A percentile compares a stretch with the other conserved stretches of the same genome.
Evolutionary conservation across 2,113 vertebrate genomes (phyloP).

Genomic region (Saccopteryx leptura): DNA sequence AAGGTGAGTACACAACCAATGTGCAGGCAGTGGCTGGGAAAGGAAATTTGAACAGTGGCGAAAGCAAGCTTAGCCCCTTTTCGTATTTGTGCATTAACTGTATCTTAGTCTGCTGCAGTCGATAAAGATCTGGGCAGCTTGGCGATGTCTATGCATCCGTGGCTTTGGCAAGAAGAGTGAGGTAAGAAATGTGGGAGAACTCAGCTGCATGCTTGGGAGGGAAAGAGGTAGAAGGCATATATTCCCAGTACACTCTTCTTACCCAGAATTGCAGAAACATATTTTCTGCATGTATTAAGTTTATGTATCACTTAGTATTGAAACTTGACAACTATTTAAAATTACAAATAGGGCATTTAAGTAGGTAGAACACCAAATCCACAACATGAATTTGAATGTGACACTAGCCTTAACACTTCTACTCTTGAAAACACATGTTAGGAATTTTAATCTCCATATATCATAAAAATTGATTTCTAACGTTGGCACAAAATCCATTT

Average conservation of each 20-base stretch:
- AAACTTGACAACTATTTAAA: background rate
- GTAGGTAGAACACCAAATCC: background rate
- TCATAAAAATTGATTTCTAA: constrained; percentile 46
- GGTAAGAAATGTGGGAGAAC: background rate
- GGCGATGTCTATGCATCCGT: background rate
- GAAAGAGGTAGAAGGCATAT: background rate
- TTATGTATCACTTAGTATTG: background rate
- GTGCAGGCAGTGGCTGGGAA: background rate
- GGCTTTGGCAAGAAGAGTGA: background rate
- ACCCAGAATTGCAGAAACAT: constrained; percentile 17
- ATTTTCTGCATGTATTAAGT: background rate
- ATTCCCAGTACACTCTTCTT: background rate
- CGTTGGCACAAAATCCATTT: constrained; percentile 52
- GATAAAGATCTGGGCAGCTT: background rate
- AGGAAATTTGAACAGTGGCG: background rate
- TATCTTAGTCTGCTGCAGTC: background rate
- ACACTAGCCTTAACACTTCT: background rate
- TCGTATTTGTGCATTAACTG: background rate
- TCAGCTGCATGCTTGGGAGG: background rate
- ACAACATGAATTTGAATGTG: constrained; percentile 5
- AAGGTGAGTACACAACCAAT: background rate
- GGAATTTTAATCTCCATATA: constrained; percentile 30
- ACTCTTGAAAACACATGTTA: constrained; percentile 39
- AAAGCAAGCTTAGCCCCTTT: background rate
- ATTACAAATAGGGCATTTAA: background rate